Evolutionary conservation across 2,888 invertebrate genomes (phyloP).

Genomic region (Caenorhabditis drosophilae): DNA sequence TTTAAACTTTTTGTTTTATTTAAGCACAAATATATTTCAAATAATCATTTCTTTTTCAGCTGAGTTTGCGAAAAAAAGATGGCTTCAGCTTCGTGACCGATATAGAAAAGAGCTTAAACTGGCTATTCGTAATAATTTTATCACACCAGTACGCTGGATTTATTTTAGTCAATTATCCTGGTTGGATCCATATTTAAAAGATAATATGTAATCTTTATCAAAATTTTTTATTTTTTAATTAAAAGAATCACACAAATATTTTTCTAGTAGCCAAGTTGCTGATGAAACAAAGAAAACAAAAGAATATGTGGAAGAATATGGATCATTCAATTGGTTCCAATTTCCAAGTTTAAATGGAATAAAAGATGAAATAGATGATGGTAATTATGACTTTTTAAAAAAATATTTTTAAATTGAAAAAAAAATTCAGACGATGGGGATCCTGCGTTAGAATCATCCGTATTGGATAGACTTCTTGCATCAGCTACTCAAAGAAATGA

Average conservation of each 20-base stretch:
- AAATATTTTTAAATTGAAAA: neutral
- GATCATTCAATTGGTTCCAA: constrained; percentile 27
- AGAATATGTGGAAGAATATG: constrained; percentile 12
- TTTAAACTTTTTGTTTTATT: neutral
- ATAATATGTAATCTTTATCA: constrained; percentile 44
- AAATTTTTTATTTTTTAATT: constrained; percentile 6
- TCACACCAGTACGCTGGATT: constrained; percentile 55
- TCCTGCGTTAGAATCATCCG: constrained; percentile 26
- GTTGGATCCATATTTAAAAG: constrained; percentile 65
- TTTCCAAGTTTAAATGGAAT: constrained; percentile 16
- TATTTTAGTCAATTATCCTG: constrained; percentile 61
- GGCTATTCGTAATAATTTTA: constrained; percentile 49
- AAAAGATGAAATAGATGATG: constrained; percentile 33
- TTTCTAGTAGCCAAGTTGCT: constrained; percentile 25
- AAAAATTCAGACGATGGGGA: constrained; percentile 15
- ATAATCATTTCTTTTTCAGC: constrained; percentile 38
- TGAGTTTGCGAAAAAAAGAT: constrained; percentile 67
- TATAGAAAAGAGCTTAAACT: constrained; percentile 66
- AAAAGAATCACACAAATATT: constrained; percentile 8
- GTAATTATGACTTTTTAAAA: neutral
- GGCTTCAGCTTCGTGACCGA: constrained; percentile 66
- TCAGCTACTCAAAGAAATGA: constrained; percentile 26
- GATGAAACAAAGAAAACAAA: constrained; percentile 18
- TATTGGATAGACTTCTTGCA: constrained; percentile 40
- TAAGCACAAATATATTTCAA: too few relatives aligned